Evolutionary conservation across 2,888 invertebrate species (phyloP), one percentile per base, ranked within the genome.

Genomic region (Cremastinae sp.): DNA sequence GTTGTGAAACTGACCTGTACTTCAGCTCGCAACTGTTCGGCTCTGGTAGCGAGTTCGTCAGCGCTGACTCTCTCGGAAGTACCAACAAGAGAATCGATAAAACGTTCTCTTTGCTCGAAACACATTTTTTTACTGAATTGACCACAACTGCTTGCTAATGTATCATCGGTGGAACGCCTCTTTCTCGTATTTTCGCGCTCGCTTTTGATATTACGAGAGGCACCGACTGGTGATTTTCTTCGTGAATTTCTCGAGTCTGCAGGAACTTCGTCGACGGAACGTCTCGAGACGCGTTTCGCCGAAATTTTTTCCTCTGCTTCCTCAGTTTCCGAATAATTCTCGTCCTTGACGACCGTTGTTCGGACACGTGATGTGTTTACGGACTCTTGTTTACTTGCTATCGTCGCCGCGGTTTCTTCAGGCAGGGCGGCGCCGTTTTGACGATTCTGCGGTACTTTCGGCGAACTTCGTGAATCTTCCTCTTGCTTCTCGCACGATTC

Each of bases 341-440:
- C 82, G 35, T 79, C 78, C 20, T 82, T 82, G 0, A 82, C 78
- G 5, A 56, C 16, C 28, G 77, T 3, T 28, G 2, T 49, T 28
- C 74, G 45, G 20, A 75, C 59, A 51, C 58, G 74, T 20, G 77
- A 68, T 8, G 64, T 43, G 47, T 61, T 69, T 5, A 53, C 53
- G 14, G 53, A 55, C n/a, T 55, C 77, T 51, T 58, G 74, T 49
- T 77, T 22, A 0, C 80, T 79, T 28, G 79, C 81, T 20, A 83
- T 66, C 1, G 86, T 82, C 2, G 88, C 78, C 3, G 82, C 88
- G 10, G 86, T 84, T 74, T 88, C 89, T 68, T 88, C 89, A 22
- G 89, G 88, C 43, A 89, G 80, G 0, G 88, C 88, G 0, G 89
- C 88, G 2, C 88, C 88, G 75, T 88, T 88, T 58, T 88, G 89